phyloP scores from a whole-genome alignment of 2,888 invertebrate genomes.

The Loripinus fragilis region DNA sequence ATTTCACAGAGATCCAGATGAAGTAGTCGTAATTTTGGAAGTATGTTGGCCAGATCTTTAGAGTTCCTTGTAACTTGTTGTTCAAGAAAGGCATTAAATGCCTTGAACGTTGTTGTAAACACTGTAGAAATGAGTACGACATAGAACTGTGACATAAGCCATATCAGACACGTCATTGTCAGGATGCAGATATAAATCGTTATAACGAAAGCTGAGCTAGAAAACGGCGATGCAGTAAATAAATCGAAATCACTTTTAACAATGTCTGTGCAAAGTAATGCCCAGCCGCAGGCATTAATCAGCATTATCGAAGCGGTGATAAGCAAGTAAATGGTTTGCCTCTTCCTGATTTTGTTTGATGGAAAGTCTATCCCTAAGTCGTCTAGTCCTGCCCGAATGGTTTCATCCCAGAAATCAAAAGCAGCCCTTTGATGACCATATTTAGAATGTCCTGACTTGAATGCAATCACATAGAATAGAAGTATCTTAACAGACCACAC shows the following conservation, averaged over 20 bases:
- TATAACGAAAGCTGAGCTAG: neutral
- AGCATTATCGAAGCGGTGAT: neutral
- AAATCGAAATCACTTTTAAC: neutral
- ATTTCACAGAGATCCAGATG: neutral
- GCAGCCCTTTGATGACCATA: neutral
- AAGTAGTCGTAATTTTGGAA: neutral
- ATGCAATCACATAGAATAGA: neutral
- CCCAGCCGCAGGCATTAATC: neutral
- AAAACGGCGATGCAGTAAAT: neutral
- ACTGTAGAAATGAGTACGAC: neutral
- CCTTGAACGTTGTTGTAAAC: neutral
- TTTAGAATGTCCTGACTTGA: neutral
- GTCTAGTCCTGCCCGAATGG: neutral
- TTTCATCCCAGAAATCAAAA: conserved; percentile 2
- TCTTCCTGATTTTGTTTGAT: neutral
- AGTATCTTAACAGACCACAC: neutral
- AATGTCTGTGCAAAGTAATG: neutral
- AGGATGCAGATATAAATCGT: neutral
- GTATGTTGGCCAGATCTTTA: too few relatives aligned
- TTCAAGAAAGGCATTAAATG: neutral
- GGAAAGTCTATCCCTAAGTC: neutral
- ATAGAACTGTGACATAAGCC: neutral
- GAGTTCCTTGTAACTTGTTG: neutral
- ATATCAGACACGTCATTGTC: neutral
- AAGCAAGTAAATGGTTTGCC: neutral